Evolutionary conservation across 2,797 vertebrate genomes (phyloP), one percentile per base, ranked within the genome.

Genomic region (Microcaecilia unicolor): DNA sequence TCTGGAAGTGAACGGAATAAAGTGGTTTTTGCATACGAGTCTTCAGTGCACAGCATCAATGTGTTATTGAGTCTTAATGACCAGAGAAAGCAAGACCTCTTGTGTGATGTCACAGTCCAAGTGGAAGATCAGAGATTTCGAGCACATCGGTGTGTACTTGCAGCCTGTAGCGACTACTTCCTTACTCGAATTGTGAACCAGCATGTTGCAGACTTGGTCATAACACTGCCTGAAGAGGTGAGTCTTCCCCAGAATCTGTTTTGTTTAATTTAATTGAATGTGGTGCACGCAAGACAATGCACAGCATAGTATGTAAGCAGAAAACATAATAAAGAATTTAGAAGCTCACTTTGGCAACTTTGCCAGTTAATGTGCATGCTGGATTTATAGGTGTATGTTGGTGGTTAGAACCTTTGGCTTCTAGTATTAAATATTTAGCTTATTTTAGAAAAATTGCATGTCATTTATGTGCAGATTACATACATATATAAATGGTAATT

Each of bases 101-200:
- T 99, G 36, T 99, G 95, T 2, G 95, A 99, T 28, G 68, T 94
- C 57, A 98, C 91, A 0, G 52, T 99, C 41, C 56, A 90, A 49
- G 92, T 93, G 57, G 87, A 84, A 53, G 72, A 79, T 58, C 77
- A 70, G 42, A 80, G 79, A 26, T 97, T 95, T 56, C 81, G 86
- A 14, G 94, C 92, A 18, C 95, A 99, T 63, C 78, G 67, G 34
- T 83, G 92, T 1, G 85, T 99, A 48, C 74, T 99, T 63, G 90
- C 92, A 1, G 91, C 93, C 8, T 97, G 91, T 70, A 94, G 94
- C 41, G 72, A 80, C 28, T 98, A 93, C 54, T 94, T 98, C 68
- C 82, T 83, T 51, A 75, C 83, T 27, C 78, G 83, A 44, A 55
- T 93, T 10, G 69, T 76, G 37, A 76, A 63, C 43, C 72, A 77